Evolutionary conservation across 2,113 vertebrate genomes (phyloP).

Genomic region (Gymnarchus niloticus): DNA sequence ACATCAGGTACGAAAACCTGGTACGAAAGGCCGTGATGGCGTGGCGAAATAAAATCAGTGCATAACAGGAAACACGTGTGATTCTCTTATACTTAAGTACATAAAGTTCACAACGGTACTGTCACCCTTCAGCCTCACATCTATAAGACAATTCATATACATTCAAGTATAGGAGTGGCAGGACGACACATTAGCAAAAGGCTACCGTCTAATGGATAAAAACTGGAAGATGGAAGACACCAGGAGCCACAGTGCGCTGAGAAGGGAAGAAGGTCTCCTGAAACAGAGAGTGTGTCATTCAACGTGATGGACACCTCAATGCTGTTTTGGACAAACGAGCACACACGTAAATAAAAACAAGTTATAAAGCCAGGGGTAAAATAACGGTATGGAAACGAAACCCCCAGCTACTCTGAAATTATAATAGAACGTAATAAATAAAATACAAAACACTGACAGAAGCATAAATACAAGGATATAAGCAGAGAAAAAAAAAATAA

Average conservation of each 20-base stretch:
- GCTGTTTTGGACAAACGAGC: constrained; percentile 44
- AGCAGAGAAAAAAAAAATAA: background rate
- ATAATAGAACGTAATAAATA: background rate
- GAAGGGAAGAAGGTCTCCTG: constrained; percentile 32
- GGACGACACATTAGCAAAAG: background rate
- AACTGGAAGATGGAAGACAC: constrained; percentile 14
- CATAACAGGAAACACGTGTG: background rate
- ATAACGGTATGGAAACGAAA: background rate
- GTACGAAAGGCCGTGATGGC: too few relatives aligned
- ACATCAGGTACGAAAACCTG: too few relatives aligned
- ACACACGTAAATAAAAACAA: constrained; percentile 7
- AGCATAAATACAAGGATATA: background rate
- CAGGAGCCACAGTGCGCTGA: constrained; percentile 35
- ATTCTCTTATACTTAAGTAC: background rate
- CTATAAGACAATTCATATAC: background rate
- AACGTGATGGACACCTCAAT: constrained; percentile 19
- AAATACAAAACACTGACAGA: background rate
- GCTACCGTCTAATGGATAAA: background rate
- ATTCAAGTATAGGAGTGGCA: constrained; percentile 11
- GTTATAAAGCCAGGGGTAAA: background rate
- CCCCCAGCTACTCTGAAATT: background rate
- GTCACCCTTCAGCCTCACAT: background rate
- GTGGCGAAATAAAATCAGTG: background rate
- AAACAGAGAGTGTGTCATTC: constrained; percentile 32
- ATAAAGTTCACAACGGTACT: background rate